Evolutionary conservation across 1,140 invertebrate genomes (phyloP).

Genomic region (Listronotus bonariensis): DNA sequence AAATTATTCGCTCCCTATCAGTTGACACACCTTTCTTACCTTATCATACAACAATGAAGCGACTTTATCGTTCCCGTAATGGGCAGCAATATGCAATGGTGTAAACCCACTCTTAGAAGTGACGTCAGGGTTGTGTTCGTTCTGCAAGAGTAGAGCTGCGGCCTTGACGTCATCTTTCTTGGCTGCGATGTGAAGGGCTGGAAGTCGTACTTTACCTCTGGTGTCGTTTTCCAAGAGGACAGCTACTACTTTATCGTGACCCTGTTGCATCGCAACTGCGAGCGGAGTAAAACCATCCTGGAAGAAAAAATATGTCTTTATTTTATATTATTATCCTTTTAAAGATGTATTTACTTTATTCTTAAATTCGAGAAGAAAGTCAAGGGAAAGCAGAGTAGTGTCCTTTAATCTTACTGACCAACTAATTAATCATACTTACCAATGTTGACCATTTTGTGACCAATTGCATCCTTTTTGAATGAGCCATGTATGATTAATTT

Average conservation of each 20-base stretch:
- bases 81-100: conserved; percentile 96
- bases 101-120: conserved; percentile 98
- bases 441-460: too few relatives aligned
- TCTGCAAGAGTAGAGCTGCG: conserved; percentile 87
- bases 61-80: conserved; percentile 97
- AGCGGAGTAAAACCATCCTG: conserved; percentile 98
- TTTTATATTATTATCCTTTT: too few relatives aligned
- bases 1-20: too few relatives aligned
- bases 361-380: too few relatives aligned
- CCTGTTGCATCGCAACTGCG: conserved; percentile 98
- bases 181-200: conserved; percentile 96
- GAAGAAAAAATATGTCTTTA: conserved; percentile 6
- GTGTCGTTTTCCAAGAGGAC: conserved; percentile 95
- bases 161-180: conserved; percentile 99
- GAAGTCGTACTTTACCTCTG: conserved; percentile 85
- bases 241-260: conserved; percentile 96
- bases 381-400: too few relatives aligned
- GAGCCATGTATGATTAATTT: too few relatives aligned
- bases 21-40: conserved; percentile 18
- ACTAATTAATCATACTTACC: too few relatives aligned
- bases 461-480: too few relatives aligned
- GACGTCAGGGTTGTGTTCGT: conserved; percentile 93
- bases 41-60: conserved; percentile 87
- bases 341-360: too few relatives aligned
- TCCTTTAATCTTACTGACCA: too few relatives aligned